Evolutionary conservation across 2,797 vertebrate species (phyloP).

Genomic region (Miopithecus talapoin): DNA sequence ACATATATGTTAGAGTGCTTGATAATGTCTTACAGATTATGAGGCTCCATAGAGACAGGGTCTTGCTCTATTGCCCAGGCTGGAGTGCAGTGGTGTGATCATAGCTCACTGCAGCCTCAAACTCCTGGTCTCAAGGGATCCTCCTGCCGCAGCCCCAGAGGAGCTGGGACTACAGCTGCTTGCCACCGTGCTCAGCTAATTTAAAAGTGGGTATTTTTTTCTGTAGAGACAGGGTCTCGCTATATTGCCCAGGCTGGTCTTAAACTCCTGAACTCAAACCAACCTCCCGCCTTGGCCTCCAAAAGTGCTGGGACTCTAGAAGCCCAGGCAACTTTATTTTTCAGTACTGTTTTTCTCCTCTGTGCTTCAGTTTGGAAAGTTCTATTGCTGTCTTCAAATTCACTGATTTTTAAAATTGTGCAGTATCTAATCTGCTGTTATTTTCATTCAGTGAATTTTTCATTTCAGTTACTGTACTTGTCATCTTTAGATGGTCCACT

Average conservation of each 20-base stretch:
- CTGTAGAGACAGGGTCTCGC: too few species aligned
- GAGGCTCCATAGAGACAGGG: neutral
- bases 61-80: neutral
- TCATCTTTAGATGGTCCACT: neutral
- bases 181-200: too few species aligned
- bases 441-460: neutral
- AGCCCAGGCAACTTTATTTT: neutral
- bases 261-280: too few species aligned
- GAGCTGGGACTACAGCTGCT: neutral
- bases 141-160: neutral
- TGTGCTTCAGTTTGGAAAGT: neutral
- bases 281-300: neutral
- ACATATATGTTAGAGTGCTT: neutral
- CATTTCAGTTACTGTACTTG: neutral
- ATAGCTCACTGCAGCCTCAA: neutral
- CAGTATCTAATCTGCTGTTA: neutral
- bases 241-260: too few species aligned
- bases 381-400: constrained; percentile 26
- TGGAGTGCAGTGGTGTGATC: neutral
- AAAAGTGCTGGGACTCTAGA: neutral
- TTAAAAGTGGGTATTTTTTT: too few species aligned
- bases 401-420: neutral
- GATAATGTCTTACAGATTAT: neutral
- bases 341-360: neutral
- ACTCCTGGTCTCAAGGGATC: neutral